Conservation (phyloP, 2,797 vertebrate species). For the Botia kubotai region DNA sequence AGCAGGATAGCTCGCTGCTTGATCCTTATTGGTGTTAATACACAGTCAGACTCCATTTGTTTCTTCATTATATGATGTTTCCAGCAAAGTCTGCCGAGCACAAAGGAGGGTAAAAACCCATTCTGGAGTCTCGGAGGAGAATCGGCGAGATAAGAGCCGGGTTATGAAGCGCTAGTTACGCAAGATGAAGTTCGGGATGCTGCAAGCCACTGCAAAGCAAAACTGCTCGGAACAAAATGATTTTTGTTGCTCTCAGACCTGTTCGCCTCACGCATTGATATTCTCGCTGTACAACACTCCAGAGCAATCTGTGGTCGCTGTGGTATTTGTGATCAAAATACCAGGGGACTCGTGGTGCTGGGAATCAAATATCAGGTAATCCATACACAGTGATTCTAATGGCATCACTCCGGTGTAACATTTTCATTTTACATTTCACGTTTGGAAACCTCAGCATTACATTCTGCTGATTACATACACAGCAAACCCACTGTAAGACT, state of each 20-base stretch:
- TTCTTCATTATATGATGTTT: slow-evolving; percentile 64
- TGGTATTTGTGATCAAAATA: slow-evolving; percentile 48
- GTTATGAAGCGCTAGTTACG: slow-evolving; percentile 34
- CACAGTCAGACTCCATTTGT: slow-evolving; percentile 63
- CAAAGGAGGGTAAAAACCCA: slow-evolving; percentile 42
- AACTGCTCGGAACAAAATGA: slow-evolving; percentile 12
- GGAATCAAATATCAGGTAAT: slow-evolving; percentile 46
- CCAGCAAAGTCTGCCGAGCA: slow-evolving; percentile 49
- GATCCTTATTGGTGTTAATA: slow-evolving; percentile 67
- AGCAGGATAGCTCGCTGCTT: slow-evolving; percentile 46
- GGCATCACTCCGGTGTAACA: slow-evolving; percentile 30
- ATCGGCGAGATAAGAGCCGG: slow-evolving; percentile 6
- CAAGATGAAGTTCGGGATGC: slow-evolving; percentile 20
- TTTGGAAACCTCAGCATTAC: slow-evolving; percentile 18
- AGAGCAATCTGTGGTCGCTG: slow-evolving; percentile 28
- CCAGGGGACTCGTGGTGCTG: slow-evolving; percentile 34
- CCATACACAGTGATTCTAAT: slow-evolving; percentile 39
- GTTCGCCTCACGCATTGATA: slow-evolving; percentile 18
- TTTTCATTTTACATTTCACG: slow-evolving; percentile 1
- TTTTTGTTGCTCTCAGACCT: slow-evolving; percentile 2
- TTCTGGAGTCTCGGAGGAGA: slow-evolving; percentile 12
- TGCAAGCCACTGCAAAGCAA: slow-evolving; percentile 31
- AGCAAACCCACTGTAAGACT: slow-evolving; percentile 16
- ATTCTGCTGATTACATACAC: slow-evolving; percentile 36
- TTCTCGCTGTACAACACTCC: background rate